Evolutionary conservation across 92 coral and sea anemone genomes (phyloP).

Genomic region (Parazoanthus darwini): DNA sequence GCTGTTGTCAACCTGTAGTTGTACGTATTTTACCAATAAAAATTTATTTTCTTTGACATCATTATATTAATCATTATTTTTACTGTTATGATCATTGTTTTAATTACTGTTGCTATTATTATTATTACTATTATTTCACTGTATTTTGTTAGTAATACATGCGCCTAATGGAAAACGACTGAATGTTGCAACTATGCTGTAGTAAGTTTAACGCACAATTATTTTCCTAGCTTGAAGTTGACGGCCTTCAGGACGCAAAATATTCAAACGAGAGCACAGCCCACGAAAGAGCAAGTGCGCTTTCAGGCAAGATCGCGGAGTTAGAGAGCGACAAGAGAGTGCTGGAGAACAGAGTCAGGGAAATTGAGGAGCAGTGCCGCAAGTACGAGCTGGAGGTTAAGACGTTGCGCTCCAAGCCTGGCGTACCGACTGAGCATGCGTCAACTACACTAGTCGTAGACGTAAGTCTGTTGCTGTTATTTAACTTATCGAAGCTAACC

Average conservation of each 20-base stretch:
- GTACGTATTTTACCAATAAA: too few relatives aligned
- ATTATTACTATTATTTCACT: too few relatives aligned
- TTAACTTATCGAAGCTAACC: too few relatives aligned
- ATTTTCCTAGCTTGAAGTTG: conserved; percentile 25
- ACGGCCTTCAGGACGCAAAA: conserved; percentile 33
- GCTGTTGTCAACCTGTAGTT: too few relatives aligned
- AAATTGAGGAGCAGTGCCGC: conserved; percentile 61
- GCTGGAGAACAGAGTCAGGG: conserved; percentile 56
- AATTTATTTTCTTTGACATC: too few relatives aligned
- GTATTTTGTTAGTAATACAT: neutral
- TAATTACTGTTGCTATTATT: too few relatives aligned
- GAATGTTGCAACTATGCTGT: neutral
- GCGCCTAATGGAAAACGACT: neutral
- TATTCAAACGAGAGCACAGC: conserved; percentile 32
- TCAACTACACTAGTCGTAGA: conserved; percentile 81
- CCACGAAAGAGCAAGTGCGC: conserved; percentile 31
- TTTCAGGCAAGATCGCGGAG: conserved; percentile 56
- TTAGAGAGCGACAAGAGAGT: conserved; percentile 71
- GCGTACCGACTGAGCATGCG: conserved; percentile 71
- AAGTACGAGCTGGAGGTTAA: conserved; percentile 67
- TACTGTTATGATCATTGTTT: too few relatives aligned
- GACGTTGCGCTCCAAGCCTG: conserved; percentile 63
- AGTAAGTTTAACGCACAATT: neutral
- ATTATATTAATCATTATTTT: too few relatives aligned
- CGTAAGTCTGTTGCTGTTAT: conserved; percentile 25